These are phyloP conservation scores for Tubulanus polymorphus DNA, from an alignment of 2,888 invertebrate genomes.

Conservation along the genomic window DNA sequence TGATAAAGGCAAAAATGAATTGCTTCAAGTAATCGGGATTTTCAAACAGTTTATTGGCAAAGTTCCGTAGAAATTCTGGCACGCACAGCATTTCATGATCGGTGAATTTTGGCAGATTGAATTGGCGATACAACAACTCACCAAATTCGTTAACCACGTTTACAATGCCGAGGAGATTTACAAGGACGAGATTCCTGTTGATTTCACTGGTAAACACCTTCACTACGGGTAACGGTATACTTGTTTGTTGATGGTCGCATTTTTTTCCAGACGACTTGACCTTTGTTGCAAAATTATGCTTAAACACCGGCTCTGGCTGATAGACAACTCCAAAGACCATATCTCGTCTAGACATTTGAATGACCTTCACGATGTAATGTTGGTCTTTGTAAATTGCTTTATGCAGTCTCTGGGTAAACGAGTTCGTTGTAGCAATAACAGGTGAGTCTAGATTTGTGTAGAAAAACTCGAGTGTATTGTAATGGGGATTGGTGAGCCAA, in stretches of 20 bases:
- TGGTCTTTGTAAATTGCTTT: not conserved
- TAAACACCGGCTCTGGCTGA: not conserved
- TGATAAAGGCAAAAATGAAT: not conserved
- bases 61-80: not conserved
- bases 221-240: not conserved
- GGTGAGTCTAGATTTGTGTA: not conserved
- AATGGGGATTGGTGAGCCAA: not conserved
- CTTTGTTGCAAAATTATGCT: not conserved
- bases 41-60: not conserved
- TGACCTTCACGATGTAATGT: not conserved
- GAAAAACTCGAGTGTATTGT: not conserved
- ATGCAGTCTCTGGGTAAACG: no score
- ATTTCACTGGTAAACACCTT: not conserved
- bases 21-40: not conserved
- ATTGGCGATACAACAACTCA: not conserved
- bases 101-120: not conserved
- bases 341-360: not conserved
- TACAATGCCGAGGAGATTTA: not conserved
- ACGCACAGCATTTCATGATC: not conserved
- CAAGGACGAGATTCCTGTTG: not conserved
- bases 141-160: not conserved
- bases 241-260: not conserved
- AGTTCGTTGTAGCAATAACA: not conserved
- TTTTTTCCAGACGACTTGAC: no score
- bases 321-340: not conserved